These are phyloP conservation scores for Chionis minor DNA, from an alignment of 2,113 vertebrate species.

Conservation along the genomic window DNA sequence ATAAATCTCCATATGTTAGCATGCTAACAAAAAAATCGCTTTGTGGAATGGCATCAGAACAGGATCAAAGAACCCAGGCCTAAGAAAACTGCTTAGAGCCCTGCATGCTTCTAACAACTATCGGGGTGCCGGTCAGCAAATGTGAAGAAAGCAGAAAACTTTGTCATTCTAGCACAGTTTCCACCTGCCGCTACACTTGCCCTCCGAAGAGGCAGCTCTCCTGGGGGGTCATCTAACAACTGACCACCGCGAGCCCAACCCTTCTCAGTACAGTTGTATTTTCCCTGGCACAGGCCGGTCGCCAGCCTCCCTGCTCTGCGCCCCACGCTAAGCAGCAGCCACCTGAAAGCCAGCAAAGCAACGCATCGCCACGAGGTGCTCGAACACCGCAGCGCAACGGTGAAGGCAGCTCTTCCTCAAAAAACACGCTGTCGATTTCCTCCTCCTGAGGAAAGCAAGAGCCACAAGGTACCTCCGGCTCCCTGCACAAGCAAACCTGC, in stretches of 20 bases:
- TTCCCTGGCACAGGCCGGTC: accelerated
- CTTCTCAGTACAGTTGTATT: neutral
- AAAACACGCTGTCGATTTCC: accelerated
- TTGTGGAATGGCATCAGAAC: neutral
- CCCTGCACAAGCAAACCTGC: neutral
- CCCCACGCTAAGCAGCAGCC: accelerated
- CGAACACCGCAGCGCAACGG: accelerated
- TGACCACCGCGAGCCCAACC: neutral
- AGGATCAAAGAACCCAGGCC: neutral
- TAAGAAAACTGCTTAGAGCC: neutral
- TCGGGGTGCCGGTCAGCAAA: neutral
- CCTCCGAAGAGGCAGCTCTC: neutral
- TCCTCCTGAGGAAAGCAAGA: accelerated
- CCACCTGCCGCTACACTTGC: neutral
- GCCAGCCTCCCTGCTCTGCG: neutral
- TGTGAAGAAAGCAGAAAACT: neutral
- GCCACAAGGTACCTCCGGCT: accelerated
- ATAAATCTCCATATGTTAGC: neutral
- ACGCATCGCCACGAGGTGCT: accelerated
- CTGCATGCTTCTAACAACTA: neutral
- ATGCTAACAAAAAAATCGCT: neutral
- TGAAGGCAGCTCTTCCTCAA: accelerated
- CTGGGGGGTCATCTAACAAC: neutral
- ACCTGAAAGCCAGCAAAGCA: neutral
- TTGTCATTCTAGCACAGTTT: neutral